Base-by-base conservation (phyloP, 1,140 invertebrate genomes). In the Thalassaphorura encarpata region DNA sequence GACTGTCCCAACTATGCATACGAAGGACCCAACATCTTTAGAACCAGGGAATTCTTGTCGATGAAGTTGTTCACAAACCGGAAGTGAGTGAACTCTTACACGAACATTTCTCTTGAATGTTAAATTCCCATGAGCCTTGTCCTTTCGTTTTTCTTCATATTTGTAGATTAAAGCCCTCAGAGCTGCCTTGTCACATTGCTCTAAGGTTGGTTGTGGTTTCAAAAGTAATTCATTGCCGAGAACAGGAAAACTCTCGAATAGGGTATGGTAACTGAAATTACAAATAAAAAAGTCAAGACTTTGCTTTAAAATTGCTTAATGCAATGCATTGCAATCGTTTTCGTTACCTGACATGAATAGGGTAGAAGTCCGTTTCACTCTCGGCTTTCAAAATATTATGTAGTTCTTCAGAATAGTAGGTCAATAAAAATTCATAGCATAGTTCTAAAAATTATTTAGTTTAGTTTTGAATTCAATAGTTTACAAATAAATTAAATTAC, bases 1-100 rank as follows among this genome's bases (percentile, higher is more conserved):
- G 33, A 89, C 80, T 52, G 85, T 87, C 2, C 86, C 87, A 77
- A 67, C 65, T 67, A 71, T 52, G 46, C 67, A 71, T 31, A 85
- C 70, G 72, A 85, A 84, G 56, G 73, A 76, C 59, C 78, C 79
- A 55, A 81, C 69, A 71, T 85, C 82, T 56, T 78, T 72, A 71
- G 78, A 81, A 52, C 76, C 74, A 1, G 83, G 83, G 66, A 86
- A 77, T 36, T 73, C 72, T 33, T 71, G 76, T 57, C 77, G 70
- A 65, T 77, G 73, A 13, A 80, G 67, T 66, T 81, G 77, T 47
- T 77, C 76, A 67, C 76, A 79, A 3, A 74, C 68, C 11, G 79
- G 77, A 52, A 83, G 69, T 36, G 75, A 75, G 71, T 70, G 71
- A 69, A 79, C 67, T 63, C 83, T 70, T 39, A 78, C 77, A 71